These are phyloP conservation scores for Euphonia xanthogaster DNA, from an alignment of 2,797 vertebrate species.

Conservation along the genomic window DNA sequence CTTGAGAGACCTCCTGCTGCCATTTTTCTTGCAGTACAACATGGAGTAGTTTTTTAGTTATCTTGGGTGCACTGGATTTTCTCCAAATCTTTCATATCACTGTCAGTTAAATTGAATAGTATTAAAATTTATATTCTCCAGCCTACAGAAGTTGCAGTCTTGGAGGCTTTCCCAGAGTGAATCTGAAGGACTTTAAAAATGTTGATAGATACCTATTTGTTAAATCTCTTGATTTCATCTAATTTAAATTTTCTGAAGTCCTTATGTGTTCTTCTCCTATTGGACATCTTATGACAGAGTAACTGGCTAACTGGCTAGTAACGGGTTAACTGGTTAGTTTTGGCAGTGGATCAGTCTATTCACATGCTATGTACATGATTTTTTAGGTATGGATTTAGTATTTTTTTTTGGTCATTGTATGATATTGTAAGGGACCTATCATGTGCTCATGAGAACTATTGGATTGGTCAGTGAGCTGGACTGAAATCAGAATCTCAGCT, in stretches of 20 bases:
- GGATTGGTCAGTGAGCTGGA: rapidly evolving
- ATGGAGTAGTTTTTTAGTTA: not conserved
- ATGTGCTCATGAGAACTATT: not conserved
- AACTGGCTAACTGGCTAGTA: not conserved
- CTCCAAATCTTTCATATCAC: not conserved
- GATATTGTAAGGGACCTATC: not conserved
- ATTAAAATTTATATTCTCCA: not conserved
- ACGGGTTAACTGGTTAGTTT: not conserved
- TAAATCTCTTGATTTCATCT: not conserved
- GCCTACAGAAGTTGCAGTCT: not conserved
- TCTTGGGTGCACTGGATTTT: not conserved
- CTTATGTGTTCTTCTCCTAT: not conserved
- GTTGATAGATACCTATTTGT: not conserved
- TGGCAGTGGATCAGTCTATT: not conserved
- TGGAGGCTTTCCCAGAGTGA: not conserved
- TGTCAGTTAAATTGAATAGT: not conserved
- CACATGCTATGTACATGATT: not conserved
- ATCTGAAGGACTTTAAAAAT: not conserved
- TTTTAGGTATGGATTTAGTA: not conserved
- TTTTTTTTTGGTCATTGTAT: not conserved
- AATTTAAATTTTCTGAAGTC: not conserved
- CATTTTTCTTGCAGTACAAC: not conserved
- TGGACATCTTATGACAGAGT: not conserved
- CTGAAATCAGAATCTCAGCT: not conserved
- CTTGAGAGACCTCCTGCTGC: not conserved